Evolutionary conservation across 2,888 invertebrate genomes (phyloP).

Genomic region (Drosophila falleni): DNA sequence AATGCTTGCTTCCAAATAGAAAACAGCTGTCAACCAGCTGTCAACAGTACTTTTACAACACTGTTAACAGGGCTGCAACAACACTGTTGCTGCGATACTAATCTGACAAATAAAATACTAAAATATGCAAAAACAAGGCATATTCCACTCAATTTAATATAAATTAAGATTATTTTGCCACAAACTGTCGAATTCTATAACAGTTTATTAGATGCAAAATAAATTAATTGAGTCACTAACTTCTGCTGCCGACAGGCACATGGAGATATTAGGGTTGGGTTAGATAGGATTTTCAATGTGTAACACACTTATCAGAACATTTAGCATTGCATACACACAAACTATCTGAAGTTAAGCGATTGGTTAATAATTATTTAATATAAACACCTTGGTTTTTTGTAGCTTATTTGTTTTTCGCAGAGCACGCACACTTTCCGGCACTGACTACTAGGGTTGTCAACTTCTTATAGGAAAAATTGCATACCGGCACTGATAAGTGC

Average conservation of each 20-base stretch:
- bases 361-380: conserved; percentile 6
- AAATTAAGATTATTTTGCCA: background rate
- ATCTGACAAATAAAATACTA: background rate
- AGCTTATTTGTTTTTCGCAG: conserved; percentile 33
- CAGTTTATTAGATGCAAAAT: background rate
- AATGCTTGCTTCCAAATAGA: conserved; percentile 49
- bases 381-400: conserved; percentile 30
- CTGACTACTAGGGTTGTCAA: conserved; percentile 6
- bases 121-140: background rate
- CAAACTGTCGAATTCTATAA: background rate
- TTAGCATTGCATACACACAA: too few relatives aligned
- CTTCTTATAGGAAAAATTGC: too few relatives aligned
- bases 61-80: conserved; percentile 37
- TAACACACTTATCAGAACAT: background rate
- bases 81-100: background rate
- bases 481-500: conserved; percentile 52
- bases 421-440: conserved; percentile 42
- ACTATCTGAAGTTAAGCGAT: background rate
- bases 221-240: background rate
- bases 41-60: conserved; percentile 31
- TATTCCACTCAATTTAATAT: background rate
- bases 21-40: conserved; percentile 62
- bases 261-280: conserved; percentile 26
- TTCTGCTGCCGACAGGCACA: conserved; percentile 26
- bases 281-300: background rate